phyloP scores from a whole-genome alignment of 2,113 vertebrate species.

The Onychorhynchus coronatus region DNA sequence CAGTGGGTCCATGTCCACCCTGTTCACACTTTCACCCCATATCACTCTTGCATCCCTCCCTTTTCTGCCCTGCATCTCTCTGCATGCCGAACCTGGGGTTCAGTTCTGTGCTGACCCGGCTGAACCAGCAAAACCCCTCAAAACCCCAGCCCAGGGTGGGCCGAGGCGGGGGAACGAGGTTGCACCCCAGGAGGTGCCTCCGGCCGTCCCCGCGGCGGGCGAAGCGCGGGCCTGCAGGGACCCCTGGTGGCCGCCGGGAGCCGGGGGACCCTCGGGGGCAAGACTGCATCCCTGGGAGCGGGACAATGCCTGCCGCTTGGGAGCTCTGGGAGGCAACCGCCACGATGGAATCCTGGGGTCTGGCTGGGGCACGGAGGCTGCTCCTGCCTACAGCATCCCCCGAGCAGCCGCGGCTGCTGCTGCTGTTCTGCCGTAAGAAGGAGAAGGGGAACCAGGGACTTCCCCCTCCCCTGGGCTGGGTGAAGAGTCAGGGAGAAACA shows the following conservation, averaged over 20 bases:
- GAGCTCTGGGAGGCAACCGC: background rate
- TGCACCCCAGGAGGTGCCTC: background rate
- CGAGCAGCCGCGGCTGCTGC: background rate
- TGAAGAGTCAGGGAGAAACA: background rate
- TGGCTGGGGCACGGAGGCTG: rapidly evolving
- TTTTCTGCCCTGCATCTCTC: background rate
- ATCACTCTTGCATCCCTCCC: background rate
- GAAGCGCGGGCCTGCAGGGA: conserved; percentile 16
- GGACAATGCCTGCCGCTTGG: background rate
- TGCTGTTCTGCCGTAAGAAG: background rate
- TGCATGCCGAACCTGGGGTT: background rate
- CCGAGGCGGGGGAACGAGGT: background rate
- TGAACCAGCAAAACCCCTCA: background rate
- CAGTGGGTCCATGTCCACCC: rapidly evolving
- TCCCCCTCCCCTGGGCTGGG: background rate
- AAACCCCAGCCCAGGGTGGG: background rate
- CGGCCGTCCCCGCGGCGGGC: background rate
- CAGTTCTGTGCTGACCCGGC: background rate
- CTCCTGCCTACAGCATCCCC: background rate
- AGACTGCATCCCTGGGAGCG: background rate
- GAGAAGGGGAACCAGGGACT: background rate
- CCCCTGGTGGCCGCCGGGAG: conserved; percentile 38
- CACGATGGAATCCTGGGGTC: rapidly evolving
- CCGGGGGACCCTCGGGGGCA: background rate
- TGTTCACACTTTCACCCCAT: background rate